Evolutionary conservation across 2,888 invertebrate genomes (phyloP).

Genomic region (Mystacides longicornis): DNA sequence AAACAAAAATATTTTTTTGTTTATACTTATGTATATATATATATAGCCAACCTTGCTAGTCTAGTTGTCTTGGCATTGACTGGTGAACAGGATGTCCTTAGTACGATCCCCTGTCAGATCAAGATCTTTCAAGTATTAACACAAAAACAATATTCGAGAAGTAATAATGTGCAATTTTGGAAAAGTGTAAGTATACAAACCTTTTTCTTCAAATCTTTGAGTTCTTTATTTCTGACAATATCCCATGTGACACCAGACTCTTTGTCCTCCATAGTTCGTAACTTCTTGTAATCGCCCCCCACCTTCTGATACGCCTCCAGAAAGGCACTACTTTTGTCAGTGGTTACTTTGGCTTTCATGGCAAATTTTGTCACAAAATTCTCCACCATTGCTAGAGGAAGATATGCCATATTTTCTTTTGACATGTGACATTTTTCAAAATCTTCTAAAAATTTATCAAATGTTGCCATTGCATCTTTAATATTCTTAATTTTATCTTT

Average conservation of each 20-base stretch:
- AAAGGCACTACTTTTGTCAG: constrained; percentile 47
- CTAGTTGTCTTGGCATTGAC: too few relatives aligned
- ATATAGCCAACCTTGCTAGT: too few relatives aligned
- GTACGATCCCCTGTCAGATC: too few relatives aligned
- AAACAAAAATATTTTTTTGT: neutral
- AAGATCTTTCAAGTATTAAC: too few relatives aligned
- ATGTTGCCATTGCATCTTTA: constrained; percentile 60
- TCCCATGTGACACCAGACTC: constrained; percentile 63
- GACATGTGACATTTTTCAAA: constrained; percentile 61
- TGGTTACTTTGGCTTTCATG: constrained; percentile 42
- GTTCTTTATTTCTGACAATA: constrained; percentile 58
- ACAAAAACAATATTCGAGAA: too few relatives aligned
- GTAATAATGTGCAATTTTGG: too few relatives aligned
- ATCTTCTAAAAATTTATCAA: constrained; percentile 67
- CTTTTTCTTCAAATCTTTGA: constrained; percentile 50
- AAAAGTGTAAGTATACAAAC: too few relatives aligned
- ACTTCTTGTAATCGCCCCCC: constrained; percentile 65
- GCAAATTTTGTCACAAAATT: constrained; percentile 48
- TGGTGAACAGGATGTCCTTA: too few relatives aligned
- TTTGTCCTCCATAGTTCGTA: constrained; percentile 54
- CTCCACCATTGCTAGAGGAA: constrained; percentile 53
- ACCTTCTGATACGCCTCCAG: constrained; percentile 55
- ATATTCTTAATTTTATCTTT: constrained; percentile 68
- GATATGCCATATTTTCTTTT: constrained; percentile 62
- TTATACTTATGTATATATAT: too few relatives aligned